phyloP scores from a whole-genome alignment of 2,113 vertebrate species.

The Atherinomorus stipes region DNA sequence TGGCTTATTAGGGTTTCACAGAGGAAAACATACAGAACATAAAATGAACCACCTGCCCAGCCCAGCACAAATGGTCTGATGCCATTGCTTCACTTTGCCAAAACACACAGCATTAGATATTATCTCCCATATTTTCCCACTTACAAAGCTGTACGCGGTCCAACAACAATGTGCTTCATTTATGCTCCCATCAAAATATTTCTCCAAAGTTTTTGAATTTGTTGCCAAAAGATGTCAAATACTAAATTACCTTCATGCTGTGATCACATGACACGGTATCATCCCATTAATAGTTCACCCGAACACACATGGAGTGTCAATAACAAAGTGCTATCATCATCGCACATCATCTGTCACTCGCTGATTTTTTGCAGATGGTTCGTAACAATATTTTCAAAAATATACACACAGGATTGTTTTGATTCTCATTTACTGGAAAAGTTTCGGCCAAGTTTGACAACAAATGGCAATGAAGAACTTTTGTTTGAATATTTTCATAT shows the following conservation, averaged over 20 bases:
- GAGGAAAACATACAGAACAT: slow-evolving; percentile 8
- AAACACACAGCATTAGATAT: slow-evolving; percentile 6
- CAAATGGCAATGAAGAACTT: too few species aligned
- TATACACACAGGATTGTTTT: neutral
- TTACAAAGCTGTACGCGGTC: neutral
- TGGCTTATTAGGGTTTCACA: neutral
- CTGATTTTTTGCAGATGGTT: neutral
- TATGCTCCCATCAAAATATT: neutral
- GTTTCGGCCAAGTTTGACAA: neutral
- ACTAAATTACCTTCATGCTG: neutral
- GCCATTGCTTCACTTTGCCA: neutral
- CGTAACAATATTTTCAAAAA: neutral
- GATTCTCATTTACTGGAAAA: neutral
- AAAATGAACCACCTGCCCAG: slow-evolving; percentile 21
- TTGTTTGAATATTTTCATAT: too few species aligned
- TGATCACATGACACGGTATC: neutral
- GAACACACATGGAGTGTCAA: neutral
- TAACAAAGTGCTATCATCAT: neutral
- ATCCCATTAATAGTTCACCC: neutral
- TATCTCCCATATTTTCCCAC: slow-evolving; percentile 13
- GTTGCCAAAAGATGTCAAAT: neutral
- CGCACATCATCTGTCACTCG: neutral
- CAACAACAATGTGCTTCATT: neutral
- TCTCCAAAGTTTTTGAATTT: neutral
- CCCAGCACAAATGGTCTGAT: slow-evolving; percentile 18